Base-by-base conservation (phyloP, 2,797 vertebrate species). In the Sphenopsis melanotis region DNA sequence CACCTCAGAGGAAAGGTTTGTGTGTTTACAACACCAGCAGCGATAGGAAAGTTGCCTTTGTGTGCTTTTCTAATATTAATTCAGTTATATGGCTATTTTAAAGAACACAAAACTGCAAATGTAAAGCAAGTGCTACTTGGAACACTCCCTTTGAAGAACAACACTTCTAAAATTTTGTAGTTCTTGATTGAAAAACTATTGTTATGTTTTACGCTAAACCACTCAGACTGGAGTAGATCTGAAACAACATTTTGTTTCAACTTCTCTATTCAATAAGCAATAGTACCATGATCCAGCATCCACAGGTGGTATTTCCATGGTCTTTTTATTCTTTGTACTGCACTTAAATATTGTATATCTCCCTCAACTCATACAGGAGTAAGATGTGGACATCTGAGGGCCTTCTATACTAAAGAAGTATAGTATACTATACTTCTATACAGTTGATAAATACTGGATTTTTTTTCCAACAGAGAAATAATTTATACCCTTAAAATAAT, bases 371-470 rank as follows among this genome's bases (percentile, higher is more conserved):
- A 9, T 29, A 63, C 8, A 6, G 11, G 59, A 83, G 80, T 59
- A 42, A 72, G 5, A 7, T 34, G 8, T 18, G 57, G 76, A 55
- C 4, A 44, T 59, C 23, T 71, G 23, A 89, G 18, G 26, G 13
- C 23, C 13, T 83, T 63, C 16, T 49, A 20, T 55, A 12, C 3
- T 66, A 52, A 16, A 41, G 41, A 41, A 16, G 6, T 41, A 17
- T 41, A 41, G 41, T 41, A 41, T 41, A 41, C 7, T 41, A 41
- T 41, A 41, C 13, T 83, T 60, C 16, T 49, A 20, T 55, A 14
- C 3, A 59, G 1, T 4, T 65, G 39, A 56, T 53, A 59, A 37
- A 60, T 20, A 49, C 9, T 41, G 4, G 0, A 1, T 1, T 47
- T 65, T 69, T 69, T 82, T 79, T 53, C 26, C 41, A 16, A 34